Evolutionary conservation across 1,140 invertebrate genomes (phyloP).

Genomic region (Pissodes strobi): DNA sequence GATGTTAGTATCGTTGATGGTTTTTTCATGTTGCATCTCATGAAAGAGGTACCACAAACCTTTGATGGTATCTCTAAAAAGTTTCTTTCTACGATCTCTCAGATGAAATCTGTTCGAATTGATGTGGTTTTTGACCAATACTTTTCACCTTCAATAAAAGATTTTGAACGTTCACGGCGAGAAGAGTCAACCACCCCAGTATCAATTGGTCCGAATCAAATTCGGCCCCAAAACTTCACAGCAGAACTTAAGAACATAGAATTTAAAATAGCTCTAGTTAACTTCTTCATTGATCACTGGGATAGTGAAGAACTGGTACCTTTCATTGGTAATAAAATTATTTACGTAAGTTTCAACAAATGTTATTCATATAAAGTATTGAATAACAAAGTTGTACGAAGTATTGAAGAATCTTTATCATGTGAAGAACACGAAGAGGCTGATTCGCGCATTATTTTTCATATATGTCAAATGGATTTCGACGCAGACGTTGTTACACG

Average conservation of each 20-base stretch:
- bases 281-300: constrained; percentile 39
- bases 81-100: too few relatives aligned
- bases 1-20: constrained; percentile 12
- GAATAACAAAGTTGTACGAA: constrained; percentile 18
- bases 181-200: constrained; percentile 11
- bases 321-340: constrained; percentile 27
- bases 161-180: constrained; percentile 7
- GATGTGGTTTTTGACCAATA: too few relatives aligned
- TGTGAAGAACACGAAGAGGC: constrained; percentile 47
- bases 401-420: constrained; percentile 9
- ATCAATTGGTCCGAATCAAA: constrained; percentile 6
- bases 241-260: too few relatives aligned
- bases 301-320: constrained; percentile 9
- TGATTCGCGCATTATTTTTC: constrained; percentile 41
- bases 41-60: constrained; percentile 34
- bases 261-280: too few relatives aligned
- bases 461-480: too few relatives aligned
- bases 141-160: constrained; percentile 13
- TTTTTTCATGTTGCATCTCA: constrained; percentile 25
- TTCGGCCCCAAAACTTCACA: too few relatives aligned
- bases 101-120: too few relatives aligned
- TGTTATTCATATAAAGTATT: constrained; percentile 27
- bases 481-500: not conserved
- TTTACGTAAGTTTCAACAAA: constrained; percentile 44
- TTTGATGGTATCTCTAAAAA: too few relatives aligned